Conservation (phyloP, 2,113 vertebrate genomes). For the Jaculus jaculus region DNA sequence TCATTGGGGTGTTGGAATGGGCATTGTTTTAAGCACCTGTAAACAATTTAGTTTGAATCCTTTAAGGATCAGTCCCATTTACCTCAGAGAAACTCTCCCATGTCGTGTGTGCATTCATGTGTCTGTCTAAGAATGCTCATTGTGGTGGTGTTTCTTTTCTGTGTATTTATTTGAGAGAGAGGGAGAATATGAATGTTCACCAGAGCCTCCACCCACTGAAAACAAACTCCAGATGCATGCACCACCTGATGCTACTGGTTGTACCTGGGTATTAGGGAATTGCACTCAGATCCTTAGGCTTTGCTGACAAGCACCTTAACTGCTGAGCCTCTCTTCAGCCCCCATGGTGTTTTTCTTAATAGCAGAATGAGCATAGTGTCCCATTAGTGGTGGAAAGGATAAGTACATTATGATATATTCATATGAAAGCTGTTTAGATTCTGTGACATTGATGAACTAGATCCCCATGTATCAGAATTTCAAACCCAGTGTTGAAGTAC, state of each 20-base stretch:
- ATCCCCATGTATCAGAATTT: not conserved
- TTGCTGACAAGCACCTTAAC: too few species aligned
- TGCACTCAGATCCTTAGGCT: too few species aligned
- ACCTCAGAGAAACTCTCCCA: not conserved
- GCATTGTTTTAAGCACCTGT: not conserved
- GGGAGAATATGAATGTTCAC: too few species aligned
- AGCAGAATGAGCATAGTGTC: not conserved
- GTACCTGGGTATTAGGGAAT: too few species aligned
- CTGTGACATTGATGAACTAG: not conserved
- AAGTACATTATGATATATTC: not conserved
- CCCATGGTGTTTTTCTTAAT: not conserved
- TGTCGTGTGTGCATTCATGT: not conserved
- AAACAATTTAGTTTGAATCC: slow-evolving; percentile 16
- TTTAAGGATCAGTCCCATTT: not conserved
- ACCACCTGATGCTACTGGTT: too few species aligned
- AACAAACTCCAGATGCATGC: too few species aligned
- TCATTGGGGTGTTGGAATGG: not conserved
- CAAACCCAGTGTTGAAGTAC: not conserved
- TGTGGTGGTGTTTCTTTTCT: not conserved
- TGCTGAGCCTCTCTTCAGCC: too few species aligned
- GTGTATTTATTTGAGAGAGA: too few species aligned
- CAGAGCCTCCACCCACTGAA: too few species aligned
- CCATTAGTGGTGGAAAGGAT: not conserved
- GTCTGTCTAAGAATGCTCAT: not conserved
- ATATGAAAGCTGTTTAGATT: not conserved